Conservation (phyloP, 2,113 vertebrate genomes). For the Verasper variegatus region DNA sequence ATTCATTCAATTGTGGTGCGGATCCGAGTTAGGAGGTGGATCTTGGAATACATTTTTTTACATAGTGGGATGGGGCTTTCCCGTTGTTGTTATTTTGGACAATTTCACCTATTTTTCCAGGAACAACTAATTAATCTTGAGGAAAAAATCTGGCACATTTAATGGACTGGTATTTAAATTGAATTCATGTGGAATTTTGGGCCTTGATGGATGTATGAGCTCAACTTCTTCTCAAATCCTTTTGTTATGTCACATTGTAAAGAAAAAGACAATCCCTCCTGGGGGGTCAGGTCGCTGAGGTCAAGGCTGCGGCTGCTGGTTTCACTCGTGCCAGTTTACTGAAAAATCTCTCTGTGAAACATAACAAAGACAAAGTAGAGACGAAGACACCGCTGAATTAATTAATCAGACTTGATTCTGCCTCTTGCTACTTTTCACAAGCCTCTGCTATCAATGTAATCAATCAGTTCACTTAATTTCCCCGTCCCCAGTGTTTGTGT, state of each 20-base stretch:
- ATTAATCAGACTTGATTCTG: slow-evolving; percentile 14
- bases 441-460: slow-evolving; percentile 77
- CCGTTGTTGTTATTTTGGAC: too few species aligned
- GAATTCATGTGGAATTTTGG: too few species aligned
- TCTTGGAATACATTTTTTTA: too few species aligned
- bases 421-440: slow-evolving; percentile 5
- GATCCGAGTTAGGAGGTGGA: too few species aligned
- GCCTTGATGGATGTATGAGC: too few species aligned
- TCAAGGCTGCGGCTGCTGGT: slow-evolving; percentile 33
- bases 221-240: too few species aligned
- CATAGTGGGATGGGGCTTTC: too few species aligned
- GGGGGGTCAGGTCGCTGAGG: slow-evolving; percentile 38
- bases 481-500: slow-evolving; percentile 81
- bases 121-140: too few species aligned
- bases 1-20: too few species aligned
- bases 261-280: slow-evolving; percentile 8
- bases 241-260: neutral
- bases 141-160: too few species aligned
- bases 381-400: neutral
- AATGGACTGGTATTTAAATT: too few species aligned
- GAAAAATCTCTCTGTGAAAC: slow-evolving; percentile 11
- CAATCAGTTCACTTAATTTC: slow-evolving; percentile 84
- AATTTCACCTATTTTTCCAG: too few species aligned
- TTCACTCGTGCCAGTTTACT: slow-evolving; percentile 4
- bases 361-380: neutral